Conservation (phyloP, 2,113 vertebrate species). For the Eubucco bourcierii region DNA sequence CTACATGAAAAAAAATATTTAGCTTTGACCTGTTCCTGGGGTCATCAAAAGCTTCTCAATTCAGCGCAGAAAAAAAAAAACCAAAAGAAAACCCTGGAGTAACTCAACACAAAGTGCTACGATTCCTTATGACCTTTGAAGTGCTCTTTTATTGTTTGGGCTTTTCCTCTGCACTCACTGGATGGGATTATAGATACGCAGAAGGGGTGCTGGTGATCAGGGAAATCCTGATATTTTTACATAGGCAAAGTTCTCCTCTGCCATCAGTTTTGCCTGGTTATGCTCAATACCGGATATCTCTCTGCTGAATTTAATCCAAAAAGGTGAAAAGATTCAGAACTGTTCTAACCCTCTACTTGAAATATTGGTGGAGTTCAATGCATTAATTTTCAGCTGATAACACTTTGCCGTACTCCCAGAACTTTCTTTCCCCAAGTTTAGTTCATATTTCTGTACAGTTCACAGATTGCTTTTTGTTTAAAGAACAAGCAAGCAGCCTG, state of each 20-base stretch:
- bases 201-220: background rate
- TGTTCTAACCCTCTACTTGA: background rate
- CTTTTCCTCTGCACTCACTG: background rate
- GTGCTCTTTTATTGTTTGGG: background rate
- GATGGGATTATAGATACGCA: background rate
- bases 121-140: background rate
- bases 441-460: background rate
- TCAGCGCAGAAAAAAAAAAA: background rate
- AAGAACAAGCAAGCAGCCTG: slow-evolving; percentile 8
- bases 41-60: background rate
- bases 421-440: slow-evolving; percentile 10
- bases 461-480: background rate
- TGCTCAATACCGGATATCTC: background rate
- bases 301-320: background rate
- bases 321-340: background rate
- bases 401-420: background rate
- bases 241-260: background rate
- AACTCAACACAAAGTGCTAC: background rate
- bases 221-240: background rate
- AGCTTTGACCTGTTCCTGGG: background rate
- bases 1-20: background rate
- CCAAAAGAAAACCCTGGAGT: background rate
- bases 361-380: background rate
- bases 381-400: background rate
- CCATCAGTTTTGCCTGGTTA: background rate